Percentiles rank a stretch among this genome's conserved stretches.
Conservation (phyloP, 2,113 vertebrate species). For the Bostrychus sinensis region DNA sequence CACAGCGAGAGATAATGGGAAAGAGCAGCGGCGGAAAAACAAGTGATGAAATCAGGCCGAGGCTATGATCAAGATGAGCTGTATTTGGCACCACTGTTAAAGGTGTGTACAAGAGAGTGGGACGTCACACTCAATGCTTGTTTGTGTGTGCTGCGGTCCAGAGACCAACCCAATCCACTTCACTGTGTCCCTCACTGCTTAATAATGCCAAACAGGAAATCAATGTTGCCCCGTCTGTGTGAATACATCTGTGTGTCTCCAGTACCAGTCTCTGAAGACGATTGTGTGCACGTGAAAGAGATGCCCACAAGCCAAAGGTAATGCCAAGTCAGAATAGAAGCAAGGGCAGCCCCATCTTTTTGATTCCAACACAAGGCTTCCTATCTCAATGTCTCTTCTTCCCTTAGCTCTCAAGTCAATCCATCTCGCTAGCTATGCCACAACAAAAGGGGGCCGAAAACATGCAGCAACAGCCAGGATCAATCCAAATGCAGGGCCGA, state of each 20-base stretch:
- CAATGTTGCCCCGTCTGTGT: constrained; percentile 57
- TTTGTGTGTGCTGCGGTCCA: constrained; percentile 42
- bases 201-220: constrained; percentile 71
- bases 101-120: constrained; percentile 18
- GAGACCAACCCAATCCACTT: constrained; percentile 49
- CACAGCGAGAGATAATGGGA: constrained; percentile 25
- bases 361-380: constrained; percentile 32
- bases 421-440: constrained; percentile 34
- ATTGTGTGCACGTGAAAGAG: constrained; percentile 15
- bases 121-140: constrained; percentile 31
- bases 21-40: constrained; percentile 2
- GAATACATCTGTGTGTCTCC: constrained; percentile 17
- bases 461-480: constrained; percentile 28
- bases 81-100: constrained; percentile 21
- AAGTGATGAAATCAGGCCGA: constrained; percentile 37
- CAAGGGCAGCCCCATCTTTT: constrained; percentile 38
- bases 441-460: constrained; percentile 36
- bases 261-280: constrained; percentile 35
- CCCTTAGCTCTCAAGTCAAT: constrained; percentile 50
- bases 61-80: constrained; percentile 16
- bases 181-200: constrained; percentile 60
- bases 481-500: constrained; percentile 33
- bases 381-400: constrained; percentile 52
- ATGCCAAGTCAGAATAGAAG: constrained; percentile 51
- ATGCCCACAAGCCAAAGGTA: constrained; percentile 52